These are phyloP conservation scores for Synergus itoensis DNA, from an alignment of 2,888 invertebrate species.

Conservation along the genomic window DNA sequence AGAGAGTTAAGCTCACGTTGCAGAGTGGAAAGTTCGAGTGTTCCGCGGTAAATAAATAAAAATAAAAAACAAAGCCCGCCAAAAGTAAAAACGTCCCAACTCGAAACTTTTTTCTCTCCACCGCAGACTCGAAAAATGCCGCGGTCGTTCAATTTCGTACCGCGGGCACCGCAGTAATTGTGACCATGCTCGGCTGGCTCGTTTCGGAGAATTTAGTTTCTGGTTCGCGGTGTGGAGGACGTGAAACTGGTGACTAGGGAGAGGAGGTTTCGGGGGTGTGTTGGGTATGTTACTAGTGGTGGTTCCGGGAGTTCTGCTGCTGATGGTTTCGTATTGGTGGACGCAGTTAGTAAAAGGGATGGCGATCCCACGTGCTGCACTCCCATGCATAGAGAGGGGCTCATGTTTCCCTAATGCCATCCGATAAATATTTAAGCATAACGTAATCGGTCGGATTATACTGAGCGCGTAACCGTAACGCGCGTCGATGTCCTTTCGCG, in stretches of 20 bases:
- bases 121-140: slow-evolving; percentile 66
- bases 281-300: slow-evolving; percentile 28
- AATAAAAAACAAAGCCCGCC: slow-evolving; percentile 17
- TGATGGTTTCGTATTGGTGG: slow-evolving; percentile 55
- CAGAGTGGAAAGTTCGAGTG: slow-evolving; percentile 16
- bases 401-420: slow-evolving; percentile 76
- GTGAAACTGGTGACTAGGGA: slow-evolving; percentile 38
- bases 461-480: slow-evolving; percentile 61
- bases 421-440: slow-evolving; percentile 77
- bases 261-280: not conserved
- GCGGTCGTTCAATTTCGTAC: slow-evolving; percentile 71
- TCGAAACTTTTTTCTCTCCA: slow-evolving; percentile 45
- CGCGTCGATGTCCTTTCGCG: slow-evolving; percentile 62
- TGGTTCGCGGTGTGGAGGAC: slow-evolving; percentile 58
- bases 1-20: slow-evolving; percentile 34
- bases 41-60: slow-evolving; percentile 31
- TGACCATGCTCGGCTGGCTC: slow-evolving; percentile 71
- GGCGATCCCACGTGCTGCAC: slow-evolving; percentile 73
- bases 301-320: slow-evolving; percentile 46
- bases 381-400: slow-evolving; percentile 75
- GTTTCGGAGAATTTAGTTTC: slow-evolving; percentile 73
- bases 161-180: slow-evolving; percentile 70
- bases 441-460: slow-evolving; percentile 76
- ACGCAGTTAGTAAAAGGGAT: slow-evolving; percentile 53
- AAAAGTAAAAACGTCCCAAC: slow-evolving; percentile 46